Percentiles rank a stretch among this genome's conserved stretches.
Evolutionary conservation across 2,888 invertebrate genomes (phyloP).

Genomic region (Ectemnius continuus): DNA sequence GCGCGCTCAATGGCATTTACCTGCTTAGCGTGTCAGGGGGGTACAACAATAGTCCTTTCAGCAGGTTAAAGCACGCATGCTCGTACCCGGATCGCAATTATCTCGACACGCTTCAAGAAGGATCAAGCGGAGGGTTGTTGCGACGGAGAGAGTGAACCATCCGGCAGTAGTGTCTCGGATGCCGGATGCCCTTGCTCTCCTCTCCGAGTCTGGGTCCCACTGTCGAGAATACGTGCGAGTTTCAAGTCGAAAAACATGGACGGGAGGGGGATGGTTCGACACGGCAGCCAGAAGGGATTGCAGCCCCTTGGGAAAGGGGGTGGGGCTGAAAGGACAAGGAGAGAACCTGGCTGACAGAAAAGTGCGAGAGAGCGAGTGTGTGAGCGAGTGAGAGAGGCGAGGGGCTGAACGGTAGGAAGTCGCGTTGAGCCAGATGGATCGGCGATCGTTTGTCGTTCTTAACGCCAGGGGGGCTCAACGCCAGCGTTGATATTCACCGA

Average conservation of each 20-base stretch:
- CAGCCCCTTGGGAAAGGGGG: constrained; percentile 36
- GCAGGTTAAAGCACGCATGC: constrained; percentile 43
- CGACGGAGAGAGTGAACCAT: constrained; percentile 30
- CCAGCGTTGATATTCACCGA: constrained; percentile 77
- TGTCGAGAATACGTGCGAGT: constrained; percentile 15
- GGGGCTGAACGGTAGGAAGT: constrained; percentile 54
- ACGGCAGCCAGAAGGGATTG: constrained; percentile 47
- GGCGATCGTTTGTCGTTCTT: constrained; percentile 78
- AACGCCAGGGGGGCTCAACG: constrained; percentile 71
- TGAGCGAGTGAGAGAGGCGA: constrained; percentile 6
- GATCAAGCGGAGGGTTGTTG: constrained; percentile 34
- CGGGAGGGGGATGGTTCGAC: constrained; percentile 38
- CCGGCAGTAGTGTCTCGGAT: constrained; percentile 4
- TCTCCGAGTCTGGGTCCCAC: background rate
- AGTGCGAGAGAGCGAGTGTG: background rate
- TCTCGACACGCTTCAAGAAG: constrained; percentile 46
- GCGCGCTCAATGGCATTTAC: constrained; percentile 31
- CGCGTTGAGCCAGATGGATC: constrained; percentile 77
- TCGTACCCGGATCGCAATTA: constrained; percentile 48
- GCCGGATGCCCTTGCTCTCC: no score
- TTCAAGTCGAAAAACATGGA: constrained; percentile 47
- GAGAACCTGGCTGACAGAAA: background rate
- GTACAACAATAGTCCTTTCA: constrained; percentile 37
- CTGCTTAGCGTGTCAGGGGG: constrained; percentile 32
- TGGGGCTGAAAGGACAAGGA: constrained; percentile 25